Conservation (phyloP, 2,113 vertebrate genomes). For the Amazona guildingii region DNA sequence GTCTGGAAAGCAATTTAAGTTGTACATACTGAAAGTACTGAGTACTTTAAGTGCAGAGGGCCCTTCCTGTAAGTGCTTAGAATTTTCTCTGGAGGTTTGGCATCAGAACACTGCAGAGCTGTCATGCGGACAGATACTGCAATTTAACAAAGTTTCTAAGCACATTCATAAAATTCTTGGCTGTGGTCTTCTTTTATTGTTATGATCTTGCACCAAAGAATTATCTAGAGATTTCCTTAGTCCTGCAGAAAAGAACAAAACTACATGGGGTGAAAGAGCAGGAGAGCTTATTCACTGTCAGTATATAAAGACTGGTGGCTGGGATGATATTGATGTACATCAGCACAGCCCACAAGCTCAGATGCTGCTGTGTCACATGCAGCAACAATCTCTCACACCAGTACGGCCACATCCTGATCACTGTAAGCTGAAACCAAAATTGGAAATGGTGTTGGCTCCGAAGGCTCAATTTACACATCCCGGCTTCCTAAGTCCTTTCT, state of each 20-base stretch:
- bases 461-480: neutral
- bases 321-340: neutral
- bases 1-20: constrained; percentile 2
- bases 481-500: neutral
- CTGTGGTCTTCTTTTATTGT: neutral
- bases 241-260: neutral
- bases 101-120: neutral
- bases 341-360: neutral
- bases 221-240: neutral
- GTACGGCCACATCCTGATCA: neutral
- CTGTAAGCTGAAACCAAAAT: neutral
- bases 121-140: neutral
- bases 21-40: neutral
- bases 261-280: neutral
- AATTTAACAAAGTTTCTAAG: constrained; percentile 24
- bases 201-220: neutral
- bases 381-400: neutral
- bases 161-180: constrained; percentile 41
- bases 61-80: constrained; percentile 34
- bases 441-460: neutral
- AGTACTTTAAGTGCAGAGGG: neutral
- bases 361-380: neutral
- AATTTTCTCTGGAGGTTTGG: constrained; percentile 28
- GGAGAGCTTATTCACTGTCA: neutral
- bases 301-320: neutral